Percentiles rank a stretch among this genome's conserved stretches.
Evolutionary conservation across 2,797 vertebrate genomes (phyloP).

Genomic region (Trachurus trachurus): DNA sequence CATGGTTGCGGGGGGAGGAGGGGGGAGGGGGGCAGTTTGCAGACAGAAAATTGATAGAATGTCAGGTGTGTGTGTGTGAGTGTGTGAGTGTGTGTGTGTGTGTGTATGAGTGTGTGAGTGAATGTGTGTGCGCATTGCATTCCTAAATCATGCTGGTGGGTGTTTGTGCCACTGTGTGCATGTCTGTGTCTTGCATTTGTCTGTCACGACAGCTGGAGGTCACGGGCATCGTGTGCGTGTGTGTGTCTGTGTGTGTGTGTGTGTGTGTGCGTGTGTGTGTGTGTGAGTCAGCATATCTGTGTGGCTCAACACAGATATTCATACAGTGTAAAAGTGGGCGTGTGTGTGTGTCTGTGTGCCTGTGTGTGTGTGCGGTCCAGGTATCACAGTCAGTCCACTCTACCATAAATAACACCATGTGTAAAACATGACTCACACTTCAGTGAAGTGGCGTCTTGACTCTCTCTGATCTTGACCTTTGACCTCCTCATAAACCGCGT

Average conservation of each 20-base stretch:
- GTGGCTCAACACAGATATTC: conserved; percentile 29
- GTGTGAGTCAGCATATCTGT: conserved; percentile 41
- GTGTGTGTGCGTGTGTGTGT: conserved; percentile 25
- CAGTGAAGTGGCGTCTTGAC: not conserved
- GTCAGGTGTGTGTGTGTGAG: conserved; percentile 25
- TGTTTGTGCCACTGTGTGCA: conserved; percentile 13
- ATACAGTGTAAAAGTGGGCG: conserved; percentile 1
- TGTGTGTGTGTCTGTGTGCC: not conserved
- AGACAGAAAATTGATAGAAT: conserved; percentile 50
- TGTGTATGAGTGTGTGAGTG: conserved; percentile 14
- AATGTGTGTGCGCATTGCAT: conserved; percentile 28
- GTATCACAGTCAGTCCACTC: not conserved
- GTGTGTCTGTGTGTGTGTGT: not conserved
- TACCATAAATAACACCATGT: not conserved
- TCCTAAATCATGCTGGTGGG: conserved; percentile 41
- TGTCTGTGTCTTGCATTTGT: conserved; percentile 28
- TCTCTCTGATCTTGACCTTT: conserved; percentile 1
- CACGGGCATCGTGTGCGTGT: conserved; percentile 17
- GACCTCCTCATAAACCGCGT: not conserved
- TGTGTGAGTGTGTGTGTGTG: conserved; percentile 21
- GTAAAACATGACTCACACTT: conserved; percentile 14
- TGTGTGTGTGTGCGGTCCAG: not conserved
- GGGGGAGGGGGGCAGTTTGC: conserved; percentile 18
- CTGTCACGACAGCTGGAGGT: conserved; percentile 64
- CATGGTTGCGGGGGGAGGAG: conserved; percentile 46